Conservation (phyloP, 2,888 invertebrate genomes). For the Drosophila pseudotalamancana region DNA sequence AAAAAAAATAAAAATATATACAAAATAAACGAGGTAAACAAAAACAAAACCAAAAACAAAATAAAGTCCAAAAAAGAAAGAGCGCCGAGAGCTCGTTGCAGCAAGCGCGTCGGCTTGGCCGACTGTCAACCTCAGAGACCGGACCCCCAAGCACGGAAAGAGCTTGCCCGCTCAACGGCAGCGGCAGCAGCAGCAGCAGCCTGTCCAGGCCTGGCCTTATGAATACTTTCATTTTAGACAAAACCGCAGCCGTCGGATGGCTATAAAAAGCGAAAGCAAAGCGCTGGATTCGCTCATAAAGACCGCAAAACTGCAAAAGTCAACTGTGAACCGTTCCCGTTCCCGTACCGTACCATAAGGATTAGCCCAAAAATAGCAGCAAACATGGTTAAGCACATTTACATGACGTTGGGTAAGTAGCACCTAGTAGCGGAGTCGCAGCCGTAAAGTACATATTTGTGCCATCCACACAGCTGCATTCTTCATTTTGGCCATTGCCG, state of each 20-base stretch:
- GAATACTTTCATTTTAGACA: conserved; percentile 75
- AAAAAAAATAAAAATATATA: background rate
- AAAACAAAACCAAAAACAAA: conserved; percentile 37
- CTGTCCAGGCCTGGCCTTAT: conserved; percentile 37
- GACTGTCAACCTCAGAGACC: conserved; percentile 19
- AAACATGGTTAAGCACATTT: conserved; percentile 66
- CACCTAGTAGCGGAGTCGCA: background rate
- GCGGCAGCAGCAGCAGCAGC: conserved; percentile 29
- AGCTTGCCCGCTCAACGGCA: conserved; percentile 18
- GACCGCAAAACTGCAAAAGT: conserved; percentile 75
- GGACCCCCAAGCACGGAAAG: conserved; percentile 12
- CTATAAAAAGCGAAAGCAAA: conserved; percentile 79
- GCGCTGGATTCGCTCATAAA: conserved; percentile 78
- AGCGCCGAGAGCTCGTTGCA: conserved; percentile 51
- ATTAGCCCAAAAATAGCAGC: conserved; percentile 30
- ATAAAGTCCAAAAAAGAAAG: conserved; percentile 30
- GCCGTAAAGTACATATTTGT: background rate
- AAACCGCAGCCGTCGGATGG: conserved; percentile 30
- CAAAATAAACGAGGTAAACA: conserved; percentile 51
- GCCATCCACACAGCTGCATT: conserved; percentile 39
- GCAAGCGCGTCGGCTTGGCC: conserved; percentile 51
- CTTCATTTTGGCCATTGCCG: conserved; percentile 44
- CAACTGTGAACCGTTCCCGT: conserved; percentile 50
- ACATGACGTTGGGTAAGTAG: conserved; percentile 60
- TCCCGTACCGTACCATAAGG: conserved; percentile 34